Evolutionary conservation across 2,888 invertebrate species (phyloP).

Genomic region (Drosophila rubida): DNA sequence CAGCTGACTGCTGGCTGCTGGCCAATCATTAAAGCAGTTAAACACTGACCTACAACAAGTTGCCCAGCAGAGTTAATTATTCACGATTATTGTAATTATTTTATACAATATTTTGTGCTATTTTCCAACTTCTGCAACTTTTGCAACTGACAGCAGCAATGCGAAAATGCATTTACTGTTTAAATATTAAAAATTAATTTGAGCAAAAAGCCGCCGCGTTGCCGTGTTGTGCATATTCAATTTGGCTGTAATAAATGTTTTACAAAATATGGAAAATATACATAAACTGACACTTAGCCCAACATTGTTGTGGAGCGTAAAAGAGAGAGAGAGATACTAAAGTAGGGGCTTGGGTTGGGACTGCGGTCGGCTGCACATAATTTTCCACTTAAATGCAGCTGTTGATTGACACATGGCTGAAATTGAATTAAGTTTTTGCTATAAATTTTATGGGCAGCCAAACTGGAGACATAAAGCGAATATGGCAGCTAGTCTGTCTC

Average conservation of each 20-base stretch:
- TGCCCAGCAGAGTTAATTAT: slow-evolving; percentile 3
- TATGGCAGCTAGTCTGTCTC: slow-evolving; percentile 39
- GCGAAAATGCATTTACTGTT: slow-evolving; percentile 15
- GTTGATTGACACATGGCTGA: slow-evolving; percentile 73
- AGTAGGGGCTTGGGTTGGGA: neutral
- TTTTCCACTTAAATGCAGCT: slow-evolving; percentile 75
- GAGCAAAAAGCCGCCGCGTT: neutral
- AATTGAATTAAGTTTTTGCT: slow-evolving; percentile 68
- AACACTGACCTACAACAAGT: neutral
- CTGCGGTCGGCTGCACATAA: slow-evolving; percentile 57
- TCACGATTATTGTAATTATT: neutral
- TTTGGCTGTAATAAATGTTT: slow-evolving; percentile 13
- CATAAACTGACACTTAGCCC: slow-evolving; percentile 27
- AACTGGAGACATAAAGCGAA: slow-evolving; percentile 55
- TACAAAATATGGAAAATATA: slow-evolving; percentile 32
- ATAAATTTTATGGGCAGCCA: slow-evolving; percentile 57
- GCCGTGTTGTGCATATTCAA: slow-evolving; percentile 1
- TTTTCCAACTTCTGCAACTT: neutral
- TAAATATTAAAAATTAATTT: slow-evolving; percentile 40
- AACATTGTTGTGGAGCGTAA: neutral
- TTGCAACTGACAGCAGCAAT: neutral
- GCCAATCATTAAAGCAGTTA: neutral
- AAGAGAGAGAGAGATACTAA: neutral
- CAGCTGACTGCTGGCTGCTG: neutral
- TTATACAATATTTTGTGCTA: neutral